Evolutionary conservation across 2,797 vertebrate genomes (phyloP).

Genomic region (Aeoliscus strigatus): DNA sequence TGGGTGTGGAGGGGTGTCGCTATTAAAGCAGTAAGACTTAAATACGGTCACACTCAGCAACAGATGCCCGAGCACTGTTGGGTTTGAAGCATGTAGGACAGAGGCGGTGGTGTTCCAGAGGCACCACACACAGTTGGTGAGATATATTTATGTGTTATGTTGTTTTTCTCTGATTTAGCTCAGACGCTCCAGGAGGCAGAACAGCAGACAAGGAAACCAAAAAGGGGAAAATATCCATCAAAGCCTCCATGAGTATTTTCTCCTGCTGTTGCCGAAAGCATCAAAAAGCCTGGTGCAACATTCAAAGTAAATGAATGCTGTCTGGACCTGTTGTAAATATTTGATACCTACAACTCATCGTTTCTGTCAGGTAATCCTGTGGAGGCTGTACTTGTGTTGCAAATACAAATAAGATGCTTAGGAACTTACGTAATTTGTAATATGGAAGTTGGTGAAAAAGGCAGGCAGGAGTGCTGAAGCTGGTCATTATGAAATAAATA

Average conservation of each 20-base stretch:
- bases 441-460: too few relatives aligned
- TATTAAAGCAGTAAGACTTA: conserved; percentile 65
- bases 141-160: conserved; percentile 29
- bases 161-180: too few relatives aligned
- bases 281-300: conserved; percentile 10
- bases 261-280: conserved; percentile 16
- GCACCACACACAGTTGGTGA: conserved; percentile 12
- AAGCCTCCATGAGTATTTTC: conserved; percentile 18
- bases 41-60: conserved; percentile 55
- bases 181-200: conserved; percentile 24
- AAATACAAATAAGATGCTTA: too few relatives aligned
- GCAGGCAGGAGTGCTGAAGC: too few relatives aligned
- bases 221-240: conserved; percentile 31
- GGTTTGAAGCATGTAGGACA: too few relatives aligned
- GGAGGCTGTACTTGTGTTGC: too few relatives aligned
- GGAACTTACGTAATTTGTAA: too few relatives aligned
- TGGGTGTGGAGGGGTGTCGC: conserved; percentile 37
- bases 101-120: too few relatives aligned
- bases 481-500: too few relatives aligned
- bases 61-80: conserved; percentile 44
- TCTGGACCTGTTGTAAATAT: not conserved
- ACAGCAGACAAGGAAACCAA: conserved; percentile 5
- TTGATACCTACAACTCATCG: too few relatives aligned
- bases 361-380: too few relatives aligned
- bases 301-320: not conserved